Conservation (phyloP, 92 coral and sea anemone genomes). For the Blastomussa wellsi region DNA sequence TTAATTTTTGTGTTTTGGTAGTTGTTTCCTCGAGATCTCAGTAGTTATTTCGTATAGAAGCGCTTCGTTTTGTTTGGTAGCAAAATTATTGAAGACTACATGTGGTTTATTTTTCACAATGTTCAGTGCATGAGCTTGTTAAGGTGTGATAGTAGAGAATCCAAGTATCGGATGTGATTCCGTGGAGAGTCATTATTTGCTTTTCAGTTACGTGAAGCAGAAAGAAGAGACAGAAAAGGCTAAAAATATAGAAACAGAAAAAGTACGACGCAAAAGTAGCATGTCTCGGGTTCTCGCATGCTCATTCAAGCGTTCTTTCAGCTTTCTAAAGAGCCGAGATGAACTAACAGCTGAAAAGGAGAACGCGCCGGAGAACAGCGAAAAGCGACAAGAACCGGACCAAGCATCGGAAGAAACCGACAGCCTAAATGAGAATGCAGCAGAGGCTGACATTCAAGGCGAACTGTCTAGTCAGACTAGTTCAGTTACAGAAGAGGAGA, state of each 20-base stretch:
- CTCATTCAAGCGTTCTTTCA: slow-evolving; percentile 53
- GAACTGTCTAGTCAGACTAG: slow-evolving; percentile 23
- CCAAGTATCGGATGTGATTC: background rate
- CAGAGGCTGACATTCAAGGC: slow-evolving; percentile 8
- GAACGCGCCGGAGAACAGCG: background rate
- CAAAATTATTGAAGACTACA: background rate
- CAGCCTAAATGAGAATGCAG: background rate
- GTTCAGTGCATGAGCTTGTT: background rate
- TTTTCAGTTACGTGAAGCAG: slow-evolving; percentile 35
- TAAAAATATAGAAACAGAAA: slow-evolving; percentile 18
- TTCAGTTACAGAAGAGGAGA: slow-evolving; percentile 24
- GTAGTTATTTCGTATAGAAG: background rate
- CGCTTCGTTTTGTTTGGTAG: background rate
- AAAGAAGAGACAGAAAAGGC: slow-evolving; percentile 14
- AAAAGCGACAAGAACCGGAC: slow-evolving; percentile 3
- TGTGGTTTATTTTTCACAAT: background rate
- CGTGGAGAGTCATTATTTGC: slow-evolving; percentile 32
- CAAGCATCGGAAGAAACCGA: background rate
- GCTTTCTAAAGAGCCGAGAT: slow-evolving; percentile 36
- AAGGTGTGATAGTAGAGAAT: background rate
- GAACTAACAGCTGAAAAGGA: slow-evolving; percentile 20
- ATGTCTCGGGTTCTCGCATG: slow-evolving; percentile 33
- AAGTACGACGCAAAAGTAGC: slow-evolving; percentile 15
- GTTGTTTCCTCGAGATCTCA: background rate
- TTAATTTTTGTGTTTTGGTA: background rate